Evolutionary conservation across 2,888 invertebrate species (phyloP), one percentile per base, ranked within the genome.

Genomic region (Strigamia crassipes): DNA sequence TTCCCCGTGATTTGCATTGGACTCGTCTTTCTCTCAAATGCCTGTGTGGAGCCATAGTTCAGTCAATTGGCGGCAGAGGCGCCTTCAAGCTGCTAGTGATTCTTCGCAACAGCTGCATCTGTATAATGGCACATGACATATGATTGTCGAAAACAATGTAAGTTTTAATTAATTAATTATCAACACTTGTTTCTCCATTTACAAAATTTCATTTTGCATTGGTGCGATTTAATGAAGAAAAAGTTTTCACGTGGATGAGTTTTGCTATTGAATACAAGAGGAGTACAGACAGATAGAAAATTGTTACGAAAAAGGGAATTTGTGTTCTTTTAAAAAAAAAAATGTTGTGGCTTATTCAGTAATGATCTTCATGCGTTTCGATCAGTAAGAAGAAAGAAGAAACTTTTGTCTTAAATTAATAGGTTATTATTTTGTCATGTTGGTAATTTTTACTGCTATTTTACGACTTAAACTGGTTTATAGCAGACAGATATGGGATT

Each of bases 51-150:
- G 23, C 73, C 73, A 27, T 73, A 73, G 73, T 73, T 31, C 73
- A 73, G 73, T 73, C 73, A 73, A 73, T 73, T 73, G 73, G 73
- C 73, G 73, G 73, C 73, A 73, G 73, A 73, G 73, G 73, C 73
- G 73, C 73, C 73, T 73, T 31, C 73, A 73, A n/a, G 73, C 73
- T 73, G 73, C 73, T 73, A 27, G 73, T 73, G 73, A 73, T 73
- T 73, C 73, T 73, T 73, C 31, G 27, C 73, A 15, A 73, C 73
- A 73, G 73, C 73, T 73, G 27, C 73, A 73, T 31, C 73, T n/a
- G 12, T 73, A n/a, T 31, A 73, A 73, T 73, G 73, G 73, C 73
- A 73, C 73, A 73, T 73, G 73, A 73, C 73, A 31, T 73, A 73
- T 73, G 73, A 73, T 23, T 73, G 15, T 27, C 13, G 73, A 73